Base-by-base conservation (phyloP, 1,140 invertebrate genomes). In the Telenomus remus region DNA sequence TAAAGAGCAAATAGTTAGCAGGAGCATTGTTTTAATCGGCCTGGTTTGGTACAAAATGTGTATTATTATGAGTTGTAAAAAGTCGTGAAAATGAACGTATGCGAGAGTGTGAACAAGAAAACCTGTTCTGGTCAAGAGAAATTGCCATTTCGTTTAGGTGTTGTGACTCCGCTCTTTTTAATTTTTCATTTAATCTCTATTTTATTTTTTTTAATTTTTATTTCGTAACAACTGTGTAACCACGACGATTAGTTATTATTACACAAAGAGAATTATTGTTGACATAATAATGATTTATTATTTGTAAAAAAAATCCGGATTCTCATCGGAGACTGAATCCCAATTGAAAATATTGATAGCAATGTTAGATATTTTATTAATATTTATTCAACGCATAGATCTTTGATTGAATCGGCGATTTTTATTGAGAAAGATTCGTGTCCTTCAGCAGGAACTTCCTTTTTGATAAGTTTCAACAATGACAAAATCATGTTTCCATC, bases 51-150 rank as follows among this genome's bases (percentile, higher is more conserved):
- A 44, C 86, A 87, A 87, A 87, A 84, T 84, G 83, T 80, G 79
- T 39, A 39, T 11, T 84, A 85, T 81, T 82, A 81, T 81, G 84
- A 84, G 82, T 85, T 85, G 84, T 87, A 87, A 87, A 86, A 84
- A 84, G 85, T 86, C 78, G 80, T 79, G 70, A 82, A 84, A 79
- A 74, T 47, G 59, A 48, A 59, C 27, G 54, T 27, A 57, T 55
- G 50, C 65, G 76, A 51, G 56, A 59, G 53, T 64, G 63, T 57
- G 76, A 82, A 82, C 81, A 84, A 33, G 48, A 79, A 81, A 87
- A 87, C 86, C 82, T 82, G 85, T 87, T 87, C 86, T 87, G 86
- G 86, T 87, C 86, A 87, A 83, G 81, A 86, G 83, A 87, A 87
- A 87, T 87, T 87, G 85, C 86, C 86, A 87, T 87, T 86, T 86